Base-by-base conservation (phyloP, 2,797 vertebrate genomes). In the Helostoma temminkii region DNA sequence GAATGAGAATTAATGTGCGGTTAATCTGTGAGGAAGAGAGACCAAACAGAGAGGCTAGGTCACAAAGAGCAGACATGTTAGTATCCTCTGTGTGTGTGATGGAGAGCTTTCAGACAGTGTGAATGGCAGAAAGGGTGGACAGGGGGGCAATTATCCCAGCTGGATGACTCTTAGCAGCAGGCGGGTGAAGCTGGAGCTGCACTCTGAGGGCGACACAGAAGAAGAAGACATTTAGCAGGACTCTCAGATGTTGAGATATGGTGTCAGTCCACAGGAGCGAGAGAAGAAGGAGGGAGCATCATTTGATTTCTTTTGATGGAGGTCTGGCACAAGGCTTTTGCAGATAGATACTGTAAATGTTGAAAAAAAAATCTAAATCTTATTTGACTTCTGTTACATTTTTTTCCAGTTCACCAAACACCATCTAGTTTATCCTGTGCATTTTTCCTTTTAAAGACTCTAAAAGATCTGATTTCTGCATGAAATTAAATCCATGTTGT, bases 101-200 rank as follows among this genome's bases (percentile, higher is more conserved):
- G 32, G 49, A 67, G 70, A 70, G 84, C 78, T 86, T 79, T 75
- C 71, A 90, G 78, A 75, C 85, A 62, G 76, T 21, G 25, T 60
- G 78, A 71, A 76, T 78, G 81, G 76, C 75, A 81, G 71, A 49
- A 54, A 63, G 34, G 6, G 70, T 81, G 83, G 73, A 85, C 78
- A 62, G 84, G 88, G 82, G 74, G 81, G 45, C 88, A 92, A 93
- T 94, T 94, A 93, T 91, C 89, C 71, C 87, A 66, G 81, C 76
- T 78, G 85, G 90, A 84, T 57, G 67, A 80, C 85, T 71, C 80
- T 85, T 70, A 82, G 82, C 87, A 78, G 73, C 76, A 81, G 85
- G 71, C 77, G 63, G 71, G 77, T 61, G 42, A 66, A 36, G 65
- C 58, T 52, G 65, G 56, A 85, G 81, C 59, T 0, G 76, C 49